phyloP scores from a whole-genome alignment of 2,113 vertebrate species.

The Turdus rufiventris region DNA sequence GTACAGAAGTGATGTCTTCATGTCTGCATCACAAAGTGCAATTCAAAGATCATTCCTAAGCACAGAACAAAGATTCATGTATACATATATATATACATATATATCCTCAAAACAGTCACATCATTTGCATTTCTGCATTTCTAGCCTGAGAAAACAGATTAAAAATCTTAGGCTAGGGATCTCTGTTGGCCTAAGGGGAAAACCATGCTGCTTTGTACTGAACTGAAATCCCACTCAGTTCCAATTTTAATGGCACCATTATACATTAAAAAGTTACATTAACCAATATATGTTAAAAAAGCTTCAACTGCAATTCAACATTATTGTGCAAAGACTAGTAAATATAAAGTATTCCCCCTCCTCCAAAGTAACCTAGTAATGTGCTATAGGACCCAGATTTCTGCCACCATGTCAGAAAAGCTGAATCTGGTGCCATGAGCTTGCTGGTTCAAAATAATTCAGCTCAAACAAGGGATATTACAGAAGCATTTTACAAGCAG shows the following conservation, averaged over 20 bases:
- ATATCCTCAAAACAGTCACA: background rate
- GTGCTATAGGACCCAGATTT: background rate
- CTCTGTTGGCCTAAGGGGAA: background rate
- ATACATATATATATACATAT: too few species aligned
- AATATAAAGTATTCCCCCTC: background rate
- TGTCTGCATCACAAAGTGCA: background rate
- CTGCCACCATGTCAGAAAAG: background rate
- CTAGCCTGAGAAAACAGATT: background rate
- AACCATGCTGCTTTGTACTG: background rate
- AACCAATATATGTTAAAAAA: background rate
- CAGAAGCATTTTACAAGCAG: constrained; percentile 4
- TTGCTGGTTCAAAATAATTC: constrained; percentile 25
- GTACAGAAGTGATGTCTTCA: background rate
- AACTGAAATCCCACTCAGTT: background rate
- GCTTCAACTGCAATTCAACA: background rate
- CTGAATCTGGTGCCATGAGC: background rate
- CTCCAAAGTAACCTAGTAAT: background rate
- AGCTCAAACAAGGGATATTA: background rate
- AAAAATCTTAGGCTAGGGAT: background rate
- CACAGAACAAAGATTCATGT: background rate
- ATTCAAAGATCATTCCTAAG: background rate
- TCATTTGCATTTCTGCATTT: background rate
- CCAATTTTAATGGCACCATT: background rate
- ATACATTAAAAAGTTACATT: background rate
- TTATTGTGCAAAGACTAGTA: background rate